Evolutionary conservation across 2,888 invertebrate genomes (phyloP), one percentile per base, ranked within the genome.

Genomic region (Drosophila paracracens): DNA sequence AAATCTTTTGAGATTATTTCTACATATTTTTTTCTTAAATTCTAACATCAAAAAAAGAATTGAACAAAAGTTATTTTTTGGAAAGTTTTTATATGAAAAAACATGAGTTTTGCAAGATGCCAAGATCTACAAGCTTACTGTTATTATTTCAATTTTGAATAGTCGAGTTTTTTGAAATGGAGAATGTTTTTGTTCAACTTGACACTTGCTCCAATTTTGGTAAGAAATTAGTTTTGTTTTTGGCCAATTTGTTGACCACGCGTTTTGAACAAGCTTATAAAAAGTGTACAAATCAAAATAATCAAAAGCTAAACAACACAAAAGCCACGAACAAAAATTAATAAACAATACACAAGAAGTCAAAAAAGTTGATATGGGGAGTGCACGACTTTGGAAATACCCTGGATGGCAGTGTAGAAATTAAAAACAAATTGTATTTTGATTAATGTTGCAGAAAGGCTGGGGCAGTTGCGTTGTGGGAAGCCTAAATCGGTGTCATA

Each of bases 161-260:
- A 8, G 25, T 8, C 16, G 46, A 25, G 21, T 7, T 8, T 16
- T 16, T 46, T 8, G 25, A 46, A 76, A 58, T 70, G 66, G 66
- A 64, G 70, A 78, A 74, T 77, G 67, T 50, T 33, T 58, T 62
- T 57, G 51, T 76, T 71, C 71, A 59, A 61, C 59, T 78, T 61
- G 74, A 50, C 56, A 58, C 57, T 64, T 78, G 75, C 78, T 82
- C 78, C 81, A 82, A 76, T 75, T 85, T 75, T 35, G 76, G 69
- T 50, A 64, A 72, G 46, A 25, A 75, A 68, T 57, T 51, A 43
- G 48, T 61, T 79, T 65, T 68, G 62, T 70, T 64, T 62, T 68
- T 57, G 57, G 56, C 50, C 68, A 74, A 74, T 77, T 69, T 82
- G 67, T 70, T 74, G 70, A 77, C 58, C 77, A 81, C 64, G 61